Evolutionary conservation across 2,888 invertebrate species (phyloP).

Genomic region (Drosophila testacea): DNA sequence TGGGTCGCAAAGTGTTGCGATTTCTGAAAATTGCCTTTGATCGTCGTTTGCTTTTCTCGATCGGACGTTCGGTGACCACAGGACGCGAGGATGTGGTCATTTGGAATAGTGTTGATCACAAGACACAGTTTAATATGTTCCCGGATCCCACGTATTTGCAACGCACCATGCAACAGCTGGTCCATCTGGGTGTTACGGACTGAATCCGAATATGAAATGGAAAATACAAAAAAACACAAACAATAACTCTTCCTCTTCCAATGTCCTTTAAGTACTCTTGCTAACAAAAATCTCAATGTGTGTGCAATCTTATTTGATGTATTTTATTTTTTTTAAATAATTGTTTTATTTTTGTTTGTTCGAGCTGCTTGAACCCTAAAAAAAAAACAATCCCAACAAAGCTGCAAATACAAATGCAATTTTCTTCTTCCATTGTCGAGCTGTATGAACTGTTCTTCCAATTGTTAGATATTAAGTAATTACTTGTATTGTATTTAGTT

Average conservation of each 20-base stretch:
- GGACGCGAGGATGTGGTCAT: constrained; percentile 96
- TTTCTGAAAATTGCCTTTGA: constrained; percentile 93
- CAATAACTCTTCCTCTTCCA: constrained; percentile 45
- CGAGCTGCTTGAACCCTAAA: constrained; percentile 78
- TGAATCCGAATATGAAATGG: constrained; percentile 42
- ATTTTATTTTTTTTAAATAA: constrained; percentile 44
- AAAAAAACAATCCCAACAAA: constrained; percentile 20
- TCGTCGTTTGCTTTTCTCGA: constrained; percentile 92
- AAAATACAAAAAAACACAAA: no score
- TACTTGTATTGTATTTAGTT: constrained; percentile 38
- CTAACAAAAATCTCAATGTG: constrained; percentile 71
- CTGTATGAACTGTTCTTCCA: constrained; percentile 56
- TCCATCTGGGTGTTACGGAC: constrained; percentile 85
- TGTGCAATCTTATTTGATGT: constrained; percentile 76
- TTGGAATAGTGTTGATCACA: constrained; percentile 96
- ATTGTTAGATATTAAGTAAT: constrained; percentile 43
- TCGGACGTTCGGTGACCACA: constrained; percentile 94
- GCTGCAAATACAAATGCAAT: constrained; percentile 54
- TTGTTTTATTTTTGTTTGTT: constrained; percentile 52
- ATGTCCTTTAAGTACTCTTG: constrained; percentile 50
- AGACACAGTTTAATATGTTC: constrained; percentile 91
- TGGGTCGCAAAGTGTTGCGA: constrained; percentile 91
- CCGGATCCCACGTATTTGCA: constrained; percentile 92
- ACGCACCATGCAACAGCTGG: constrained; percentile 85
- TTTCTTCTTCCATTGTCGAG: constrained; percentile 57